Evolutionary conservation across 2,797 vertebrate genomes (phyloP), one percentile per base, ranked within the genome.

Genomic region (Fistularia tabacaria): DNA sequence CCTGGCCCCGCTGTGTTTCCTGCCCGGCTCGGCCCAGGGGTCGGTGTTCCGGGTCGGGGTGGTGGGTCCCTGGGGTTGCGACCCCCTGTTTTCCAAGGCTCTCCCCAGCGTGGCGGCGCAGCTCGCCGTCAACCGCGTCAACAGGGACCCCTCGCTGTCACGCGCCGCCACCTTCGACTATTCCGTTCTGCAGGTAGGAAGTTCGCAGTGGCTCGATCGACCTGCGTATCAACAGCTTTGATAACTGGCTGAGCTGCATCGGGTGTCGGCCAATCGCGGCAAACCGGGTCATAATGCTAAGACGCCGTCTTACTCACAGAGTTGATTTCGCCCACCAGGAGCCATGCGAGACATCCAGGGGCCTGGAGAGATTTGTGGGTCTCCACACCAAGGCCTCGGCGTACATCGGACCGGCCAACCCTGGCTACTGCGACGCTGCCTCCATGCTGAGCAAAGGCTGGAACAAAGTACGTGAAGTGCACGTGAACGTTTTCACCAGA

Each of bases 21-120:
- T 79, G 13, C 59, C 69, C 25, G 6, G n/a, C 63, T 76, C 40
- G 12, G 67, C 38, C 1, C 70, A 74, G 12, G 82, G 80, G 3
- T 62, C 66, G 12, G 70, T 64, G 55, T 94, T 94, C 73, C 92
- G 77, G 60, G 86, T 96, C 1, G 94, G 94, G 3, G 82, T 96
- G 7, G 74, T 95, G 0, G 94, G 94, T 3, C 94, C 94, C 7
- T 98, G 95, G 95, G 81, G 85, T 8, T 95, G 93, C 57, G 93
- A 97, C 57, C 91, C 92, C 0, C 69, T 94, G 9, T 95, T 94
- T 67, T 89, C 90, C 53, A 95, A 95, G 80, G 91, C 95, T 36
- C 89, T 93, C 56, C 94, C 94, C 9, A 74, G 85, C 0, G 77
- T 90, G 46, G 94, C 94, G 44, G 93, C 92, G 36, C 85, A 74